These are phyloP conservation scores for Heliconius hewitsoni DNA, from an alignment of 1,140 invertebrate genomes.

Conservation along the genomic window DNA sequence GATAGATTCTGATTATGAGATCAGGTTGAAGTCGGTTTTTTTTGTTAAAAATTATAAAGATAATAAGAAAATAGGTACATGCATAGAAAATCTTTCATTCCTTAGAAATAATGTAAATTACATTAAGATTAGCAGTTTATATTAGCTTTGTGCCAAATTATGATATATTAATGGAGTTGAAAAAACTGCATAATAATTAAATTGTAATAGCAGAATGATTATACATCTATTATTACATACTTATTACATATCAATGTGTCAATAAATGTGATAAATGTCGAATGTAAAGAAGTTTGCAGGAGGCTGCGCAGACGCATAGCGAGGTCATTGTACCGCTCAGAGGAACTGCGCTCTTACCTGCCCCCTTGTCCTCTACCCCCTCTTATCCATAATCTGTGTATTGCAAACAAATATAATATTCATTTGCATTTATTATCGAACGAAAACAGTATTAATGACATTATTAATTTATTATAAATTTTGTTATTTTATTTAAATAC, in stretches of 20 bases:
- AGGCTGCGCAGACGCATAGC: slow-evolving; percentile 59
- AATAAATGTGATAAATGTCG: slow-evolving; percentile 46
- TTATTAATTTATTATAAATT: background rate
- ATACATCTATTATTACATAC: background rate
- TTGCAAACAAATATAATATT: slow-evolving; percentile 32
- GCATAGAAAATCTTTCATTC: no score
- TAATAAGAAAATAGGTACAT: no score
- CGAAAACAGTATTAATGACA: background rate
- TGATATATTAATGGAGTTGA: background rate
- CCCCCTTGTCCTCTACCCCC: slow-evolving; percentile 42
- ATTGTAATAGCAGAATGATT: background rate
- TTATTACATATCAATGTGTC: slow-evolving; percentile 22
- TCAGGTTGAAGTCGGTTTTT: no score
- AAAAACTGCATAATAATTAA: background rate
- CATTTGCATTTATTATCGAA: slow-evolving; percentile 21
- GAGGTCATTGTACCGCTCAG: slow-evolving; percentile 70
- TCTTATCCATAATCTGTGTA: slow-evolving; percentile 46
- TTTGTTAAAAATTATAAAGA: no score
- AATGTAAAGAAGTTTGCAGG: slow-evolving; percentile 45
- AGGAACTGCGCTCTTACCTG: slow-evolving; percentile 66
- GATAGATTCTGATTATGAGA: no score
- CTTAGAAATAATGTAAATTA: background rate
- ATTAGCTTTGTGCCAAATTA: no score
- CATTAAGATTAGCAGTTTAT: background rate
- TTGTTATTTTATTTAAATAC: background rate